Percentiles rank a stretch among this genome's conserved stretches.
Evolutionary conservation across 2,888 invertebrate species (phyloP).

Genomic region (Cryptops parisi): DNA sequence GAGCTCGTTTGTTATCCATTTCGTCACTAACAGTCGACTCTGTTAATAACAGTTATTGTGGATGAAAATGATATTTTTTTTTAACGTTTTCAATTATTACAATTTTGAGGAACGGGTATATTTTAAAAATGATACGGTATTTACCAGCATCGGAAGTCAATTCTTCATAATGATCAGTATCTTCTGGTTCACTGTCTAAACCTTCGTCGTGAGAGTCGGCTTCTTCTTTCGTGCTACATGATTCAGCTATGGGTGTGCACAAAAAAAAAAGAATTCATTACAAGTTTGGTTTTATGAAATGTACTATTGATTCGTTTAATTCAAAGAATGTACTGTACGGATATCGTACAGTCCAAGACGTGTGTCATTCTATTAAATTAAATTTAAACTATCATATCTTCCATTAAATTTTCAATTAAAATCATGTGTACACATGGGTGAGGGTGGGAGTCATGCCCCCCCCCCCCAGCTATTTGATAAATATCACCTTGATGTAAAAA

Average conservation of each 20-base stretch:
- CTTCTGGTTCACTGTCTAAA: conserved; percentile 49
- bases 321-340: too few species aligned
- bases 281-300: too few species aligned
- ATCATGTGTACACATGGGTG: too few species aligned
- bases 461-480: too few species aligned
- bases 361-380: too few species aligned
- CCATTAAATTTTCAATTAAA: background rate
- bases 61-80: background rate
- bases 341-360: too few species aligned
- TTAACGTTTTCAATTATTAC: background rate
- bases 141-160: conserved; percentile 58
- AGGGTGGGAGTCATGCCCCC: too few species aligned
- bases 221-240: conserved; percentile 3
- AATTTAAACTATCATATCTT: background rate
- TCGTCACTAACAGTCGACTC: conserved; percentile 29
- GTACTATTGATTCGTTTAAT: too few species aligned
- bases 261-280: background rate
- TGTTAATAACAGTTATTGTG: too few species aligned
- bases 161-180: conserved; percentile 66
- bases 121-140: background rate
- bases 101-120: background rate
- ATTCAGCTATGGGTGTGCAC: background rate
- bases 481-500: too few species aligned
- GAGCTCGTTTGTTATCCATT: conserved; percentile 21
- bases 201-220: conserved; percentile 61